Evolutionary conservation across 2,888 invertebrate species (phyloP).

Genomic region (Scotopteryx bipunctaria): DNA sequence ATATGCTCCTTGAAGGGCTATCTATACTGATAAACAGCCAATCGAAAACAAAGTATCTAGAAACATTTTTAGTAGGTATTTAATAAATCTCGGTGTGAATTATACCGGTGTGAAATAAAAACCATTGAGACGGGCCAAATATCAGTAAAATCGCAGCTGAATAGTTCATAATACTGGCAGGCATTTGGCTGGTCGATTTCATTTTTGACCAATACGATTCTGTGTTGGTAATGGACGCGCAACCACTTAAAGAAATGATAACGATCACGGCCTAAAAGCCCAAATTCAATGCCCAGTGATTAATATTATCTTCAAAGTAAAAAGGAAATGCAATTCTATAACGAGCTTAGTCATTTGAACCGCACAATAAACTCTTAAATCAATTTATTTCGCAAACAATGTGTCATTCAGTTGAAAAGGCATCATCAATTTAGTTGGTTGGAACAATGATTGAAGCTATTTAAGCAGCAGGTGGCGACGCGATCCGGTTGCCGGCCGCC

Average conservation of each 20-base stretch:
- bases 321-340: neutral
- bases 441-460: constrained; percentile 2
- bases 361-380: constrained; percentile 6
- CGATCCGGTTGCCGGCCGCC: neutral
- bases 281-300: neutral
- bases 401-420: constrained; percentile 5
- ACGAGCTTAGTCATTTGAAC: neutral
- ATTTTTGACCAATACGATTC: constrained; percentile 11
- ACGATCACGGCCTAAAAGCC: neutral
- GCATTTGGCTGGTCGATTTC: constrained; percentile 3
- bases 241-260: constrained; percentile 10
- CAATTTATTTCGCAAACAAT: constrained; percentile 15
- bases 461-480: constrained; percentile 8
- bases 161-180: neutral
- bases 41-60: neutral
- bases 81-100: too few relatives aligned
- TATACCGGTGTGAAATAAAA: neutral
- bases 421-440: constrained; percentile 7
- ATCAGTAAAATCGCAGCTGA: neutral
- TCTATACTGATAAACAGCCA: neutral
- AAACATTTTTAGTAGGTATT: neutral
- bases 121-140: neutral
- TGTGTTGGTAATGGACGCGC: constrained; percentile 8
- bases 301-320: neutral
- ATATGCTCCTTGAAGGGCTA: neutral